Percentiles rank a stretch among this genome's conserved stretches.
phyloP scores from a whole-genome alignment of 2,113 vertebrate genomes.

The Herpailurus yagouaroundi region DNA sequence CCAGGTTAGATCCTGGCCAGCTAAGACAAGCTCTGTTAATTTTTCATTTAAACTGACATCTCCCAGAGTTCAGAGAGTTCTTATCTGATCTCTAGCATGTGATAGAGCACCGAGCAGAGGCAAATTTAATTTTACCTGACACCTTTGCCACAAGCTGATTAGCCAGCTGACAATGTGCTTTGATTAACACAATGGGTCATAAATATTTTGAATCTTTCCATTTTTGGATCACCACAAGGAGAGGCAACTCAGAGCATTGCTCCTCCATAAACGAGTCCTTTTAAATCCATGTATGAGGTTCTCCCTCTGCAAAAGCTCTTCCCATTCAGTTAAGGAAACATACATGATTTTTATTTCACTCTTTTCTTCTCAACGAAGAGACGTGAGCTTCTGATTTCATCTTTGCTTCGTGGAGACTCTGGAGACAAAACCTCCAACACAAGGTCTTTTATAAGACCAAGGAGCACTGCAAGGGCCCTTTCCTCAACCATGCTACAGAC shows the following conservation, averaged over 20 bases:
- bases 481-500: neutral
- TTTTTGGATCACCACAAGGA: neutral
- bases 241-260: neutral
- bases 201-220: neutral
- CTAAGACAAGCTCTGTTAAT: neutral
- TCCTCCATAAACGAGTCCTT: neutral
- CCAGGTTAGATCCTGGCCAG: neutral
- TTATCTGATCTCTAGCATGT: neutral
- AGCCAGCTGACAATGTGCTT: neutral
- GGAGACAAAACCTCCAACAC: neutral
- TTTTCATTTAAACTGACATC: neutral
- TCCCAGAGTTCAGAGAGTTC: neutral
- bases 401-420: neutral
- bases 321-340: neutral
- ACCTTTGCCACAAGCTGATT: neutral
- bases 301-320: neutral
- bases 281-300: neutral
- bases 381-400: neutral
- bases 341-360: neutral
- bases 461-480: neutral
- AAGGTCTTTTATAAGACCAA: neutral
- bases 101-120: neutral
- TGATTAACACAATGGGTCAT: neutral
- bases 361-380: conserved; percentile 42
- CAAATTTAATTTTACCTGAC: neutral